Evolutionary conservation across 2,797 vertebrate genomes (phyloP).

Genomic region (Rhadinocentrus ornatus): DNA sequence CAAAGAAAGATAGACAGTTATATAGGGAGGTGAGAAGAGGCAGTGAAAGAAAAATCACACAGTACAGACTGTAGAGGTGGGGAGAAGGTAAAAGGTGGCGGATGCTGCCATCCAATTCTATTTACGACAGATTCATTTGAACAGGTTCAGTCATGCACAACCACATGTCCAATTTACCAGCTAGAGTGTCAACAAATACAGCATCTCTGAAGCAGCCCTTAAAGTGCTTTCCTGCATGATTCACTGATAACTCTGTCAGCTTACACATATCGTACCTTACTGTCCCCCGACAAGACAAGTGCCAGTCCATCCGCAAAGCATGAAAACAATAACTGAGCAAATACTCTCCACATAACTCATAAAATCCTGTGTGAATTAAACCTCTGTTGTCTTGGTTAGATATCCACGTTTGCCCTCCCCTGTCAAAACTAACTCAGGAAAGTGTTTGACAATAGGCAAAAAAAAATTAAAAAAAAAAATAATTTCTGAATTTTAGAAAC

Average conservation of each 20-base stretch:
- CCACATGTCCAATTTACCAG: conserved; percentile 72
- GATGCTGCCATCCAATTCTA: conserved; percentile 59
- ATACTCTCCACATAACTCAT: conserved; percentile 59
- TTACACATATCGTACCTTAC: conserved; percentile 41
- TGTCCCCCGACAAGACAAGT: conserved; percentile 58
- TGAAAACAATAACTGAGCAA: conserved; percentile 32
- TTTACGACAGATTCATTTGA: conserved; percentile 65
- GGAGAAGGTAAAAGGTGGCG: conserved; percentile 49
- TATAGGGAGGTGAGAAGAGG: conserved; percentile 2
- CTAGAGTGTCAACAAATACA: conserved; percentile 68
- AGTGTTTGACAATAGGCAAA: conserved; percentile 4
- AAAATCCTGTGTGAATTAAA: conserved; percentile 54
- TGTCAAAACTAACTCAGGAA: conserved; percentile 19
- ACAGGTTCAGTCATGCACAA: conserved; percentile 65
- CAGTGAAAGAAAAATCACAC: conserved; percentile 34
- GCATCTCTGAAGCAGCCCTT: conserved; percentile 55
- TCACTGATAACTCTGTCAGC: conserved; percentile 56
- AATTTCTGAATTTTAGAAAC: not conserved
- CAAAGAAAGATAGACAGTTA: not conserved
- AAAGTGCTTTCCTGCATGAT: conserved; percentile 46
- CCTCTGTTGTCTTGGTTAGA: conserved; percentile 35
- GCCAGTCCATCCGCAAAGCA: conserved; percentile 36
- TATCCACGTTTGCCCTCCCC: conserved; percentile 22
- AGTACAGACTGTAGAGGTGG: conserved; percentile 16
- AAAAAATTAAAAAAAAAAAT: not conserved